phyloP scores from a whole-genome alignment of 2,797 vertebrate species.

The Brachymystax lenok region DNA sequence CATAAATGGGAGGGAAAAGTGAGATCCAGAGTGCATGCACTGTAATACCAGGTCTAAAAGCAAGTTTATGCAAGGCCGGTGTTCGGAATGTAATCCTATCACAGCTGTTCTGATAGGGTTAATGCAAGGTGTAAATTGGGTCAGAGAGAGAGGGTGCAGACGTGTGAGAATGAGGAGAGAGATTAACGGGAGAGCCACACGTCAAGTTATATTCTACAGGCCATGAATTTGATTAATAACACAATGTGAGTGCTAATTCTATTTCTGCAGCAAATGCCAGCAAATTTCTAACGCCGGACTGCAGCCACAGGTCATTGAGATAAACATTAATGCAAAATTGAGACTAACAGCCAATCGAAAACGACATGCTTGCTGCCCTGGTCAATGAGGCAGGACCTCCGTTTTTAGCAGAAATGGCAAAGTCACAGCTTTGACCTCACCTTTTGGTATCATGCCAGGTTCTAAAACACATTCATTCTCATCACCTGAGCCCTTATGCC shows the following conservation, averaged over 20 bases:
- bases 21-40: too few species aligned
- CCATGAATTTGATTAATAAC: slow-evolving; percentile 5
- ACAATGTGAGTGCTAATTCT: slow-evolving; percentile 5
- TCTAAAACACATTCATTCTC: too few species aligned
- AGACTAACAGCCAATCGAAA: slow-evolving; percentile 3
- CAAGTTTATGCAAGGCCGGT: too few species aligned
- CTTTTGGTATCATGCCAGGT: too few species aligned
- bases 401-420: not conserved
- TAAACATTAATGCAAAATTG: not conserved
- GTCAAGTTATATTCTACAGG: not conserved
- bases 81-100: too few species aligned
- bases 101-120: too few species aligned
- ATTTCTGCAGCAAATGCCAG: not conserved
- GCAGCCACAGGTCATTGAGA: not conserved
- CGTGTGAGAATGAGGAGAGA: not conserved
- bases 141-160: not conserved
- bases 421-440: not conserved
- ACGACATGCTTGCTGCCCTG: not conserved
- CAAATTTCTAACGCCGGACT: too few species aligned
- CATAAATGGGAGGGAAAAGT: too few species aligned
- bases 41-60: too few species aligned
- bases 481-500: too few species aligned
- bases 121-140: too few species aligned
- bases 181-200: not conserved
- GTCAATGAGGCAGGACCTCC: slow-evolving; percentile 1